Evolutionary conservation across 2,113 vertebrate genomes (phyloP).

Genomic region (Bungarus multicinctus): DNA sequence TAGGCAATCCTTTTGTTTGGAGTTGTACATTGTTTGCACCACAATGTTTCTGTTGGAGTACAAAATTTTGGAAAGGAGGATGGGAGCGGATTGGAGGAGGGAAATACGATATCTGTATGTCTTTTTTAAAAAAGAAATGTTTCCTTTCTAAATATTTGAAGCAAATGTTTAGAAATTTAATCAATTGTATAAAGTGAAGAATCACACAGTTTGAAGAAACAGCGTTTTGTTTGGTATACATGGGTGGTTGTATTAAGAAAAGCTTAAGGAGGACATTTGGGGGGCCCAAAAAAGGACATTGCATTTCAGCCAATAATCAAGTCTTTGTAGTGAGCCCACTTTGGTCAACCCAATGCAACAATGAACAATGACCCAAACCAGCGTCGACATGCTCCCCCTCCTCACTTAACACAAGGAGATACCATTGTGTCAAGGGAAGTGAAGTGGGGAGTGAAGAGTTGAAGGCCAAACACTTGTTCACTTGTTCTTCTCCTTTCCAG

Average conservation of each 20-base stretch:
- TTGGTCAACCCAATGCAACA: conserved; percentile 65
- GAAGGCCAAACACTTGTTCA: conserved; percentile 61
- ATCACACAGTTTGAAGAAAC: conserved; percentile 39
- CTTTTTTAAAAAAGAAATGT: background rate
- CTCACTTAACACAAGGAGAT: conserved; percentile 70
- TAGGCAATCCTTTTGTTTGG: background rate
- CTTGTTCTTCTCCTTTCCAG: conserved; percentile 57
- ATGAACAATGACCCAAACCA: conserved; percentile 68
- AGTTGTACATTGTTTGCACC: background rate
- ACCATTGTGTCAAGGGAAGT: conserved; percentile 62
- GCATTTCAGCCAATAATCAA: conserved; percentile 71
- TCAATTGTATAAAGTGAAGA: conserved; percentile 48
- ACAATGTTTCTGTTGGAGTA: background rate
- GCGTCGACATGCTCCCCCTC: conserved; percentile 53
- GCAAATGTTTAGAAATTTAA: conserved; percentile 9
- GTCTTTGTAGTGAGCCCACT: conserved; percentile 67
- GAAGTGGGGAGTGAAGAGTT: conserved; percentile 60
- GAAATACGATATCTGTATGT: conserved; percentile 29
- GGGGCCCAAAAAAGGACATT: conserved; percentile 65
- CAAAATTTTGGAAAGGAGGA: conserved; percentile 27
- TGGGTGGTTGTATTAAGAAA: conserved; percentile 21
- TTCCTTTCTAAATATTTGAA: background rate
- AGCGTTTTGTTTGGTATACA: background rate
- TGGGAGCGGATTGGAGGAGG: background rate
- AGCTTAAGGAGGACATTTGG: conserved; percentile 68